Conservation (phyloP, 2,113 vertebrate species). For the Lamprologus lemairii region DNA sequence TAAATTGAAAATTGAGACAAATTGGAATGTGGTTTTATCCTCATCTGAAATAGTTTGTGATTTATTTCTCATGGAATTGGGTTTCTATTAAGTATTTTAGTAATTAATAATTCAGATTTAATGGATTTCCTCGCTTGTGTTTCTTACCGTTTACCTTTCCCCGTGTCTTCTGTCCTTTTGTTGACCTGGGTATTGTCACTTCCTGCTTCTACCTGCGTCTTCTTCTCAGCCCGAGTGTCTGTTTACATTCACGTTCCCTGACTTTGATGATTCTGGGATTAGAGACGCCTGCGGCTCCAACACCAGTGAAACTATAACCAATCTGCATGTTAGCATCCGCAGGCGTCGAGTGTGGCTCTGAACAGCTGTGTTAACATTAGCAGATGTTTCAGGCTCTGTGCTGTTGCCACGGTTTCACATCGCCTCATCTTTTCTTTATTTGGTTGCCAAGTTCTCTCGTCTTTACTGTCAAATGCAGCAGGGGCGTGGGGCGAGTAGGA, state of each 20-base stretch:
- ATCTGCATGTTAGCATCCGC: not conserved
- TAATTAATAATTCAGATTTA: rapidly evolving
- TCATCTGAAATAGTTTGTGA: not conserved
- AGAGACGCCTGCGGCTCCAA: not conserved
- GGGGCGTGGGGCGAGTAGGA: not conserved
- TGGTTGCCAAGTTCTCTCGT: not conserved
- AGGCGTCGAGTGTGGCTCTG: not conserved
- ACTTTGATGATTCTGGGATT: not conserved
- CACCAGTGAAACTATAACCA: not conserved
- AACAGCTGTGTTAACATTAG: not conserved
- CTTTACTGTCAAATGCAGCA: not conserved
- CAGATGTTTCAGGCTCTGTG: not conserved
- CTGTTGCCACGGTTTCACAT: not conserved
- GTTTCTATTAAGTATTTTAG: not conserved
- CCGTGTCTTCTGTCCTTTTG: not conserved
- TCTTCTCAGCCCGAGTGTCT: not conserved
- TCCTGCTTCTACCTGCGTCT: not conserved
- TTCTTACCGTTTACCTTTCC: not conserved
- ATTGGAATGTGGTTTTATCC: not conserved
- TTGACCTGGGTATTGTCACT: not conserved
- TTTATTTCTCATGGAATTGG: rapidly evolving
- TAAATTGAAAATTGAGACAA: not conserved
- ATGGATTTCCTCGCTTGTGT: not conserved
- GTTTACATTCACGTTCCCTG: not conserved
- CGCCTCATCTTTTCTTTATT: not conserved